These are phyloP conservation scores for Proterorhinus semilunaris DNA, from an alignment of 2,113 vertebrate genomes.

Conservation along the genomic window DNA sequence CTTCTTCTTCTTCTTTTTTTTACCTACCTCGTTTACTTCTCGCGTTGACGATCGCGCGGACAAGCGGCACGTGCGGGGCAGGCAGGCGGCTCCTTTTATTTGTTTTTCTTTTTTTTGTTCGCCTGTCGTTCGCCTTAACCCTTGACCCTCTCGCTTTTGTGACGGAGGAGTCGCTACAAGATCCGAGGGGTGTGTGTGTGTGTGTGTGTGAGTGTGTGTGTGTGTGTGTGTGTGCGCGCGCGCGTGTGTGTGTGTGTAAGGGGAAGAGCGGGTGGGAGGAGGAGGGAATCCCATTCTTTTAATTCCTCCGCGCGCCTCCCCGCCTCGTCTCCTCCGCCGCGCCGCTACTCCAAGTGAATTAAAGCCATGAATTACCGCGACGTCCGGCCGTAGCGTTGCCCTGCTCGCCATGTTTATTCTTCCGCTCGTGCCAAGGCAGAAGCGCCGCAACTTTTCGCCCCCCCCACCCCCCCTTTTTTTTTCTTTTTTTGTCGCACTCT, in stretches of 20 bases:
- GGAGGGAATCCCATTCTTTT: constrained; percentile 5
- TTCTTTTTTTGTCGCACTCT: not conserved
- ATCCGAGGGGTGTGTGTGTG: not conserved
- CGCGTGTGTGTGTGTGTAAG: no score
- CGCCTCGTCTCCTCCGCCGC: not conserved
- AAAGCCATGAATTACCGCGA: constrained; percentile 43
- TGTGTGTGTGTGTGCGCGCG: no score
- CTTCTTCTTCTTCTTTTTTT: no score
- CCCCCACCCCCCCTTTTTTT: not conserved
- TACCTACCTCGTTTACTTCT: not conserved
- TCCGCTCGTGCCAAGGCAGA: not conserved
- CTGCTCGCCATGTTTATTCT: constrained; percentile 21
- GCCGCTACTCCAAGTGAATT: constrained; percentile 15
- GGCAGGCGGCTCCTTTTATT: not conserved
- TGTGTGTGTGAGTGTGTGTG: not conserved
- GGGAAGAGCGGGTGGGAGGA: not conserved
- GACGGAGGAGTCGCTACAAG: no score
- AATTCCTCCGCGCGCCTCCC: not conserved
- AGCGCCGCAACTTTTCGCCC: not conserved
- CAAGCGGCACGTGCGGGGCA: constrained; percentile 53
- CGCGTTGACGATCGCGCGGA: constrained; percentile 28
- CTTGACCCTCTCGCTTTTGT: constrained; percentile 47
- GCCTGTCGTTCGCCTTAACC: constrained; percentile 23
- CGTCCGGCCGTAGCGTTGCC: constrained; percentile 40
- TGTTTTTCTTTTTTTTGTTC: not conserved